These are phyloP conservation scores for Merluccius polli DNA, from an alignment of 2,797 vertebrate genomes.

Conservation along the genomic window DNA sequence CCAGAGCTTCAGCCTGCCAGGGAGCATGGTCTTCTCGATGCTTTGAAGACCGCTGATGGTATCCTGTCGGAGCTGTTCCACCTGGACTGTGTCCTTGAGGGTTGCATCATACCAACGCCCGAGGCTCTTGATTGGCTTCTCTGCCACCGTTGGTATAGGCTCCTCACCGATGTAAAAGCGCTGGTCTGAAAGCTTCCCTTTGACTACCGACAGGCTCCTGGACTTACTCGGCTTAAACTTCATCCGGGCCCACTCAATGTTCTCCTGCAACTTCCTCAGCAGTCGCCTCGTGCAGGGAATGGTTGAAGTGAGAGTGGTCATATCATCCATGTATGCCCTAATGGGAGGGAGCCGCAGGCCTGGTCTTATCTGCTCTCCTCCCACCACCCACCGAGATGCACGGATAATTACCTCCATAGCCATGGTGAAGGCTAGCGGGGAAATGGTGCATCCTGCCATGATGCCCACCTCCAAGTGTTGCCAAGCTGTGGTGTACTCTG, in stretches of 20 bases:
- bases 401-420: too few species aligned
- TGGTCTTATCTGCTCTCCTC: too few species aligned
- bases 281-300: background rate
- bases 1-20: slow-evolving; percentile 7
- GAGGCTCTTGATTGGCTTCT: slow-evolving; percentile 14
- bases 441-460: too few species aligned
- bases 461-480: too few species aligned
- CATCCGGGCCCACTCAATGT: slow-evolving; percentile 10
- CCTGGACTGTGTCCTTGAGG: slow-evolving; percentile 15
- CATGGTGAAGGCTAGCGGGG: too few species aligned
- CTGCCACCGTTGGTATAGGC: background rate
- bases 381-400: too few species aligned
- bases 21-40: slow-evolving; percentile 8
- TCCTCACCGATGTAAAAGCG: slow-evolving; percentile 4
- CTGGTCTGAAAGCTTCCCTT: background rate
- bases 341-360: background rate
- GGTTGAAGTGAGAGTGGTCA: slow-evolving; percentile 1
- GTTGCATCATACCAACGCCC: slow-evolving; percentile 1
- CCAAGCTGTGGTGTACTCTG: too few species aligned
- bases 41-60: background rate
- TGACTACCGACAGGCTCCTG: slow-evolving; percentile 12
- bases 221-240: slow-evolving; percentile 21
- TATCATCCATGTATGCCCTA: background rate
- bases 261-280: slow-evolving; percentile 3
- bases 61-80: background rate